Base-by-base conservation (phyloP, 2,888 invertebrate genomes). In the Caenorhabditis plicata region DNA sequence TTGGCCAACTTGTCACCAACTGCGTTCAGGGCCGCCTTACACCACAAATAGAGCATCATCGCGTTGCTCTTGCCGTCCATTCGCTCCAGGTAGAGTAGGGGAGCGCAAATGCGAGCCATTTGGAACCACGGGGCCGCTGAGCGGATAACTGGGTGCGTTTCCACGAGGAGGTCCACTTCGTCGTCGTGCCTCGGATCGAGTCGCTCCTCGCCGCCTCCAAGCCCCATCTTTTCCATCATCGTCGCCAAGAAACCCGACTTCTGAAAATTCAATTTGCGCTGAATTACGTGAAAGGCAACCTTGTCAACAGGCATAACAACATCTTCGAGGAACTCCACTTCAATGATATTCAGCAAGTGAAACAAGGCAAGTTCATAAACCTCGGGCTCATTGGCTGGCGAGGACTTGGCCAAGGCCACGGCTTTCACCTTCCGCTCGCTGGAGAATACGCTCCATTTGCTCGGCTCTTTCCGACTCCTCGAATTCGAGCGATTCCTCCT, bases 341-440 rank as follows among this genome's bases (percentile, higher is more conserved):
- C 62, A 23, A 62, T 48, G 13, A 62, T 32, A 15, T 35, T 47
- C 19, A 62, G 45, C 23, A 62, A 32, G 39, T 56, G 55, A 17
- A 56, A 62, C 9, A 62, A 39, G 0, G 62, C 46, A 3, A 52
- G 27, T 29, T 62, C 51, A 26, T 62, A 62, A 0, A 62, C 26
- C 23, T 62, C 62, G 1, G 51, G 51, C 39, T 62, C 62, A 40
- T 62, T n/a, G n/a, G n/a, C n/a, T n/a, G n/a, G n/a, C n/a, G n/a
- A n/a, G n/a, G n/a, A n/a, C n/a, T n/a, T n/a, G n/a, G n/a, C n/a
- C n/a, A n/a, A n/a, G n/a, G n/a, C n/a, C n/a, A n/a, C n/a, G n/a
- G n/a, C n/a, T n/a, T n/a, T n/a, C n/a, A n/a, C n/a, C n/a, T n/a
- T n/a, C n/a, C n/a, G n/a, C n/a, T n/a, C n/a, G n/a, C n/a, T n/a